Base-by-base conservation (phyloP, 2,888 invertebrate species). In the Muscina levida region DNA sequence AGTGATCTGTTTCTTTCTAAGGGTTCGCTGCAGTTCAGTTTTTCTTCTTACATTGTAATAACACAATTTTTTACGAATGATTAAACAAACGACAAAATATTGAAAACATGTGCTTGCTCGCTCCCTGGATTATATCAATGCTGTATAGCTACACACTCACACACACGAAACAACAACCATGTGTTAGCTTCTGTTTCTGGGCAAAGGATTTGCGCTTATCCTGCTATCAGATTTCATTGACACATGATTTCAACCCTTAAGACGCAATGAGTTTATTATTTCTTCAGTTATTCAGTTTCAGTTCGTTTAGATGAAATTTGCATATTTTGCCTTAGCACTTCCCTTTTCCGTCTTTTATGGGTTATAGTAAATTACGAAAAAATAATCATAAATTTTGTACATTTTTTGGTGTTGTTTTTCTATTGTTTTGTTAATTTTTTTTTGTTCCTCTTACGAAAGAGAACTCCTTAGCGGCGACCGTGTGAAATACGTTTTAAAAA, bases 21-120 rank as follows among this genome's bases (percentile, higher is more conserved):
- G 68, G 57, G 56, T 67, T 72, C 53, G 24, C 57, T 72, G 39
- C n/a, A n/a, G n/a, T 56, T 57, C 15, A 39, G 13, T 67, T 70
- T 39, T 13, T 62, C 56, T n/a, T 44, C 67, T 81, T 74, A 78
- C 79, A 72, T 68, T 79, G 83, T 82, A 81, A 82, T 81, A 72
- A 46, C 56, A 62, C 79, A 85, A 85, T 86, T 85, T 83, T 77
- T 82, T 83, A 85, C 87, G 85, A 85, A 83, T 87, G 86, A 87
- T 87, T 87, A 85, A 86, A 82, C 87, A 85, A 79, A 82, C 87
- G 86, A 85, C 87, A 87, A 87, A 87, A 87, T 86, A 87, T 86
- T 85, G 84, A 84, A 65, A 86, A 84, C 87, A 86, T 87, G 85
- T 86, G 82, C 70, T 77, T 8, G 31, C 77, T 78, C 39, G 37